Conservation (phyloP, 1,140 invertebrate species). For the Cepaea nemoralis region DNA sequence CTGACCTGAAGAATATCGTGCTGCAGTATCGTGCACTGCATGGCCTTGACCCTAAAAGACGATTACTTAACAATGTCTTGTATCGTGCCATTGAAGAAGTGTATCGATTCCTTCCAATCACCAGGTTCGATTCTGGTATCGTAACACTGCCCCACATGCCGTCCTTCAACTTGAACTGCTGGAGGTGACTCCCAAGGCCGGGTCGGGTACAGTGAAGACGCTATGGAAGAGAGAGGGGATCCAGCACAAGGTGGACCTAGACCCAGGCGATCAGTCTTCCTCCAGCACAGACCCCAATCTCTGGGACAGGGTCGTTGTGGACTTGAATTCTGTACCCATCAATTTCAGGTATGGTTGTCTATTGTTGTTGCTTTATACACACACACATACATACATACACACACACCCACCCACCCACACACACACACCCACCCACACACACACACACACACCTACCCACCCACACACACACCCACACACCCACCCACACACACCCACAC, state of each 20-base stretch:
- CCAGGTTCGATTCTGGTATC: slow-evolving; percentile 1
- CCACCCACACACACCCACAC: too few relatives aligned
- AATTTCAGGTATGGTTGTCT: neutral
- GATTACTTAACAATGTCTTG: too few relatives aligned
- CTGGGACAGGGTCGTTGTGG: neutral
- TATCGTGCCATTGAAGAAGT: too few relatives aligned
- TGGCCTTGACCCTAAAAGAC: too few relatives aligned
- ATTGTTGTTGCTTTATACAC: too few relatives aligned
- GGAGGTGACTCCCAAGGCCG: neutral
- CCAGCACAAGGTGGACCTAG: neutral
- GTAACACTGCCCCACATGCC: neutral
- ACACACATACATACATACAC: too few relatives aligned
- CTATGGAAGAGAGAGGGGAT: neutral
- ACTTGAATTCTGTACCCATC: neutral
- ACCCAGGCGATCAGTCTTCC: neutral
- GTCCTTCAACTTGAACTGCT: neutral
- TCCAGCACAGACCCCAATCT: neutral
- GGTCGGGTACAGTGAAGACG: neutral
- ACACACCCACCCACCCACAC: too few relatives aligned
- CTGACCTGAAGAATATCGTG: too few relatives aligned
- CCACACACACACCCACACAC: too few relatives aligned
- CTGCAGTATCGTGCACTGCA: too few relatives aligned
- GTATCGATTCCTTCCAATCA: neutral
- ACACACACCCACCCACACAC: too few relatives aligned
- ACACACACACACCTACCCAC: too few relatives aligned